These are phyloP conservation scores for Ascidia mentula DNA, from an alignment of 23 tunicate genomes.

Conservation along the genomic window DNA sequence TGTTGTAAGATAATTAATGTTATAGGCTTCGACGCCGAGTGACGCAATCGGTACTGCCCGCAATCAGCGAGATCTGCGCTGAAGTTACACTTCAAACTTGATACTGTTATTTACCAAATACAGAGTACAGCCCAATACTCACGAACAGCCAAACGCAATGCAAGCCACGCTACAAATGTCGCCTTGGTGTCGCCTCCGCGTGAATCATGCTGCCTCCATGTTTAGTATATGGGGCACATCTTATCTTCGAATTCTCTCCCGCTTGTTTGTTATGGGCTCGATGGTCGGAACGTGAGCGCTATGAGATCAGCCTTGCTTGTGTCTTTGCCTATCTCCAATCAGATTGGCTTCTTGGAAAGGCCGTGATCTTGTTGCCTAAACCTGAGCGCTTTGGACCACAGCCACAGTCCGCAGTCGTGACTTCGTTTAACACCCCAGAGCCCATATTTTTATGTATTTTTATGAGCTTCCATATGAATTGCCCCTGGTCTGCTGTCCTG, in stretches of 20 bases:
- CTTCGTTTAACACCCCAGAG: background rate
- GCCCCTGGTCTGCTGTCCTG: background rate
- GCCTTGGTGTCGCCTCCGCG: background rate
- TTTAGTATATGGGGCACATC: background rate
- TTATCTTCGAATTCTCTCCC: background rate
- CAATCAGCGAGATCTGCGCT: no score
- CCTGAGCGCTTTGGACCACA: background rate
- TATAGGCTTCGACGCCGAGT: no score
- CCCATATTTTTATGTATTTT: no score
- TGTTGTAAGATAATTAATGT: no score
- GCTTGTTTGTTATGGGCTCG: conserved; percentile 3
- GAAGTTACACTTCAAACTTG: no score
- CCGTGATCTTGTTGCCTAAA: background rate
- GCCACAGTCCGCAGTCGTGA: background rate
- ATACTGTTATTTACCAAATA: no score
- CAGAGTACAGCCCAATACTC: no score
- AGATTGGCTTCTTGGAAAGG: conserved; percentile 3
- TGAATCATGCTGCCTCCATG: background rate
- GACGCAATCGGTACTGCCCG: no score
- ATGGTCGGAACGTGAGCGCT: background rate
- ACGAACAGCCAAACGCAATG: no score
- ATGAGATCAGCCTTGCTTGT: background rate
- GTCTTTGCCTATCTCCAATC: background rate
- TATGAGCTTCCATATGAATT: no score
- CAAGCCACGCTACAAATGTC: background rate